Base-by-base conservation (phyloP, 2,113 vertebrate genomes). In the Thymallus thymallus region DNA sequence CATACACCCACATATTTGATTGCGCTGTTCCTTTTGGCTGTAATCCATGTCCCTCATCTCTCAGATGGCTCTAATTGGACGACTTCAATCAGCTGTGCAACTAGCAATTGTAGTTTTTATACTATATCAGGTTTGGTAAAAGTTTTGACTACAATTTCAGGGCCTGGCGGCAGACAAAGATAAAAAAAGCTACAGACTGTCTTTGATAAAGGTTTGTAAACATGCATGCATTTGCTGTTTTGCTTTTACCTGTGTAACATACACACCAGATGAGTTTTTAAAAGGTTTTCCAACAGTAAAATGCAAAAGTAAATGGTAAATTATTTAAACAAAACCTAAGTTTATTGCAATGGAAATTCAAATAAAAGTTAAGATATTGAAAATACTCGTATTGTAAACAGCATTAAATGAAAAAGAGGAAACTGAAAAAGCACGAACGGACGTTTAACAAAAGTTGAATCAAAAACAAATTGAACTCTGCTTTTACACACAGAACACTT, bases 291-390 rank as follows among this genome's bases (percentile, higher is more conserved):
- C 7, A 65, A 13, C 9, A 65, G 24, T 65, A 32, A 65, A 65
- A 29, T 16, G 12, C 29, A 30, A 65, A 29, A 5, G 12, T 18
- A 30, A 20, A 30, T 20, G 6, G 63, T 29, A 6, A 14, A 12
- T 68, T 35, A 66, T 35, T 35, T 66, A 14, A n/a, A 30, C 24
- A 56, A 70, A 70, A 70, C 14, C 12, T 10, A 70, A 30, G n/a
- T 70, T 58, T 70, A 70, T 70, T 70, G 68, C 68, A 70, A 48
- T 69, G 45, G n/a, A 22, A 51, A 30, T 70, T 55, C 30, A 70
- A 56, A 56, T 70, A 70, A 70, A 26, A 70, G 14, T 70, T 30
- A 65, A 30, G 9, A 70, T 24, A 51, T 23, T 26, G 45, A 51
- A 51, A 69, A 51, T 69, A 48, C 45, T 51, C 23, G 22, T 46